Evolutionary conservation across 37 sponge, comb jelly and placozoan species (phyloP), one percentile per base, ranked within the genome.

Genomic region (Haliclona indistincta): DNA sequence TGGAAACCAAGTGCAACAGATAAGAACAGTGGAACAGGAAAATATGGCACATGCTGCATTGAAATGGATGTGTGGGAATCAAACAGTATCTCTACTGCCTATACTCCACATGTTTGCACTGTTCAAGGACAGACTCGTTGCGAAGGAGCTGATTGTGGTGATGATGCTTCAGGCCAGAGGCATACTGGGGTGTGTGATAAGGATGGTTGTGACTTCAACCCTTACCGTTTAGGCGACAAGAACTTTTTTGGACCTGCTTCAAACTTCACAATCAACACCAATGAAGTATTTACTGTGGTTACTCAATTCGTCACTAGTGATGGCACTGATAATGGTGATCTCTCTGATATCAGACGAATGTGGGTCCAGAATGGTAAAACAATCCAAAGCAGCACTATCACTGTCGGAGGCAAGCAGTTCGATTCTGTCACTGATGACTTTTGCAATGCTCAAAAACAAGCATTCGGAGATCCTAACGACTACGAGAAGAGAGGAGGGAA

Each of bases 181-280:
- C 75, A 74, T 45, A 39, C 10, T 61, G 75, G 75, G 2, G 75
- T 74, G 5, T 61, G 75, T 61, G 75, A 74, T 60, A 74, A 74
- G 38, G 75, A 74, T 37, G 77, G 77, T 47, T 76, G 77, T 76
- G 77, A 76, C 39, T 76, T 76, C 67, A 76, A 76, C 44, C 77
- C 77, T 43, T 76, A 76, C 45, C 77, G 66, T 10, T 65, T 76
- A 67, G 77, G 77, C 3, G 67, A 76, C 67, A 63, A 76, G 54
- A 49, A 52, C 38, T 76, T 76, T 38, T 76, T 52, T 64, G 77
- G 77, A 17, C 77, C 77, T 45, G 34, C 53, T 33, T 5, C 52
- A 8, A 76, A 65, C 67, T 76, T 76, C 44, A 65, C 55, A 11
- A 76, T 76, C 38, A 67, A 76, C 38, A 51, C 77, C 15, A 76